Conservation (phyloP, 2,888 invertebrate genomes). For the Amblyjoppa fuscipennis region DNA sequence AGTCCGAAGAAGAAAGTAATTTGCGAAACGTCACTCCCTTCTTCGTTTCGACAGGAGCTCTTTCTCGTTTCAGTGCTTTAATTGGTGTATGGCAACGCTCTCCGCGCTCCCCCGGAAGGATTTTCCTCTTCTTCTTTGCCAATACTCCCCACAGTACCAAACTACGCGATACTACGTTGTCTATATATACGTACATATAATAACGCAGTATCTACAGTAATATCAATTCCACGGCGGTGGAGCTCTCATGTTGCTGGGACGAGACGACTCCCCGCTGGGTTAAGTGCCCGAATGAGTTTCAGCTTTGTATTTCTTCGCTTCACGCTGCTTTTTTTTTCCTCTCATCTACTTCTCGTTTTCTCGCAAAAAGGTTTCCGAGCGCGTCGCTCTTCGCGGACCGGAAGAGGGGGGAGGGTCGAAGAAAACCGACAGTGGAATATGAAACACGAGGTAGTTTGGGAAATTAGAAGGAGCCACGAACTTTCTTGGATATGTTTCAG, state of each 20-base stretch:
- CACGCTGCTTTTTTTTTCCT: conserved; percentile 3
- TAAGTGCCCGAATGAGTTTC: conserved; percentile 58
- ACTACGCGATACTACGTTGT: conserved; percentile 14
- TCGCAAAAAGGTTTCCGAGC: conserved; percentile 14
- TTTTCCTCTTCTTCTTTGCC: conserved; percentile 37
- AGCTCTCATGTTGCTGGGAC: neutral
- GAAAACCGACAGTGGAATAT: conserved; percentile 14
- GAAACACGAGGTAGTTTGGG: neutral
- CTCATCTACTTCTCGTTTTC: conserved; percentile 12
- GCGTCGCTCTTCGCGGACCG: neutral
- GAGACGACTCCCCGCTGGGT: conserved; percentile 5
- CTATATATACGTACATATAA: neutral
- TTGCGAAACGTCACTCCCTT: conserved; percentile 75
- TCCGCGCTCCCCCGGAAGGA: conserved; percentile 42
- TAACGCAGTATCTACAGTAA: conserved; percentile 4
- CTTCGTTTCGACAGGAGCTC: conserved; percentile 73
- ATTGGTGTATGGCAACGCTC: conserved; percentile 59
- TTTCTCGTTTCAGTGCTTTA: conserved; percentile 66
- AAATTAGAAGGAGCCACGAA: neutral
- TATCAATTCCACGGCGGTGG: neutral
- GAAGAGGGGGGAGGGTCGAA: neutral
- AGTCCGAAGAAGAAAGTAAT: conserved; percentile 74
- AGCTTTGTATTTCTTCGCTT: conserved; percentile 52
- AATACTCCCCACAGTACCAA: conserved; percentile 19
- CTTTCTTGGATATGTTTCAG: conserved; percentile 1